Evolutionary conservation across 2,888 invertebrate genomes (phyloP).

Genomic region (Chaitophorus viminalis): DNA sequence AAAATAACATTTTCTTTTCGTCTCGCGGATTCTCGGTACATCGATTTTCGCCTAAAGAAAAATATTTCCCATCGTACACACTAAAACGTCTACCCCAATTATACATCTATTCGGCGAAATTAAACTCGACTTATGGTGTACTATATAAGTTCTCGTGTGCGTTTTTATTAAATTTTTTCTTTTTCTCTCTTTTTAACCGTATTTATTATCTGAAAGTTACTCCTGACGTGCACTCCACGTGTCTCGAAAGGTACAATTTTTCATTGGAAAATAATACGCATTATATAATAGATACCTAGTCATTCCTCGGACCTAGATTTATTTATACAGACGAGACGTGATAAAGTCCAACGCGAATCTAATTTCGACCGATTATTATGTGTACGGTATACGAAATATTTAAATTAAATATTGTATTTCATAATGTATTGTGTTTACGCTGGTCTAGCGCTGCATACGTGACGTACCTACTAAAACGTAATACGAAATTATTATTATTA

Average conservation of each 20-base stretch:
- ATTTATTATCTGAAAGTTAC: neutral
- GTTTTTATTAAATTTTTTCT: conserved; percentile 42
- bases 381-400: no score
- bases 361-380: no score
- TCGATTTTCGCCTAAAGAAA: conserved; percentile 20
- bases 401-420: no score
- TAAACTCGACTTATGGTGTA: conserved; percentile 5
- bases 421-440: no score
- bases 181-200: neutral
- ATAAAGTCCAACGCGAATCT: neutral
- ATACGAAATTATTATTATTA: no score
- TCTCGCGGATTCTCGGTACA: no score
- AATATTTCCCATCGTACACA: neutral
- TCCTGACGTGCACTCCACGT: neutral
- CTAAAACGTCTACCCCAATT: conserved; percentile 38
- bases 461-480: no score
- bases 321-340: neutral
- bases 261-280: neutral
- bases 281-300: no score
- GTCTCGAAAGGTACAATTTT: neutral
- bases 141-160: neutral
- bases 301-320: neutral
- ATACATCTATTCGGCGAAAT: conserved; percentile 24
- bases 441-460: no score
- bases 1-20: conserved; percentile 14